phyloP scores from a whole-genome alignment of 92 coral and sea anemone species.

The Zoanthus sansibaricus region DNA sequence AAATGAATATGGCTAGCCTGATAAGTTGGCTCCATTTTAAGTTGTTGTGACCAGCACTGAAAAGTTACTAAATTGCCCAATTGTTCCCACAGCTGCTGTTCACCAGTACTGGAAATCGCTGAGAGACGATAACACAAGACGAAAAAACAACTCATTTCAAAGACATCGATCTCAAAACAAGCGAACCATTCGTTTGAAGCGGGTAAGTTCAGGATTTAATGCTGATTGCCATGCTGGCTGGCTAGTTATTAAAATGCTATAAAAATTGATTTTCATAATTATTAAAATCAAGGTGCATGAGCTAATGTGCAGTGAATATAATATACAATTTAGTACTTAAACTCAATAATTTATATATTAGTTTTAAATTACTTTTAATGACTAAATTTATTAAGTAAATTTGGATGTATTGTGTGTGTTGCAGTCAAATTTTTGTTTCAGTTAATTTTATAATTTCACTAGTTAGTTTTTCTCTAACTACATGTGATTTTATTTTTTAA shows the following conservation, averaged over 20 bases:
- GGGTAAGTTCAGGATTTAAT: slow-evolving; percentile 27
- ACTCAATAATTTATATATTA: not conserved
- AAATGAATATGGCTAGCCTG: not conserved
- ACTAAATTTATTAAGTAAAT: not conserved
- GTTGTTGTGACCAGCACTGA: not conserved
- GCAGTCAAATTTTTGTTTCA: slow-evolving; percentile 6
- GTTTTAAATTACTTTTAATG: not conserved
- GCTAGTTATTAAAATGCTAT: not conserved
- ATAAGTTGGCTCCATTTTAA: not conserved
- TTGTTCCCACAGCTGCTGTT: slow-evolving; percentile 22
- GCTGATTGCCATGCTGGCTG: not conserved
- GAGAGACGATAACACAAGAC: slow-evolving; percentile 18
- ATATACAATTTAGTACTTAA: not conserved
- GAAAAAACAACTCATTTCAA: not conserved
- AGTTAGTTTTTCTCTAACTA: not conserved
- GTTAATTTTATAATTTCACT: slow-evolving; percentile 4
- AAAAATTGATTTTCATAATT: not conserved
- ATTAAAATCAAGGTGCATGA: not conserved
- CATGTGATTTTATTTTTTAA: slow-evolving; percentile 8
- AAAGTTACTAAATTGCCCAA: not conserved
- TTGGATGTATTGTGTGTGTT: slow-evolving; percentile 11
- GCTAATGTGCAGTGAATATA: too few relatives aligned
- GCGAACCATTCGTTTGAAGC: slow-evolving; percentile 10
- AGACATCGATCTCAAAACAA: slow-evolving; percentile 6
- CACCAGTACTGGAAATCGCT: slow-evolving; percentile 14